Conservation (phyloP, 2,888 invertebrate species). For the Apeira syringaria region DNA sequence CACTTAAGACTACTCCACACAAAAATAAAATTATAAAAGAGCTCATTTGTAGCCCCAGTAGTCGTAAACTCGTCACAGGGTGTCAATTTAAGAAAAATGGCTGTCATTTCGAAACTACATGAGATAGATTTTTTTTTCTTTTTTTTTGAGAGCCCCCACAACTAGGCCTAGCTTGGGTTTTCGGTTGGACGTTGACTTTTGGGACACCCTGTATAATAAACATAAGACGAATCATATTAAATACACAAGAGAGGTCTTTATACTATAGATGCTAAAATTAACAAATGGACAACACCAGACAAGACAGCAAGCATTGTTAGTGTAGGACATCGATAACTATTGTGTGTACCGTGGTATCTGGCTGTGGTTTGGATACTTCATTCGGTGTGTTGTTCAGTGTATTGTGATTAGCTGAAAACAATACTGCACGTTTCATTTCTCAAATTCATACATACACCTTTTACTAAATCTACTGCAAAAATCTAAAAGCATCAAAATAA, state of each 20-base stretch:
- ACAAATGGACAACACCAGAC: conserved; percentile 18
- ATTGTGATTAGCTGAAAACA: conserved; percentile 71
- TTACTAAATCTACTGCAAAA: conserved; percentile 8
- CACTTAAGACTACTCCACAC: no score
- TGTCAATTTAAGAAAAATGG: no score
- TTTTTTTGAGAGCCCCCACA: no score
- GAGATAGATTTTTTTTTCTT: no score
- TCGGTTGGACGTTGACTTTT: no score
- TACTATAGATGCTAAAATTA: conserved; percentile 8
- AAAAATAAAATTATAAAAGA: no score
- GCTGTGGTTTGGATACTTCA: conserved; percentile 53
- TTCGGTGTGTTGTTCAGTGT: conserved; percentile 61
- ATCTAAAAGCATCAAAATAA: conserved; percentile 24
- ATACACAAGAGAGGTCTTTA: conserved; percentile 1
- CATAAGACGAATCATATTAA: neutral
- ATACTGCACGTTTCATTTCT: conserved; percentile 36
- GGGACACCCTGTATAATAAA: no score
- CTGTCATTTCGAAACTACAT: no score
- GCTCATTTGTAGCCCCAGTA: no score
- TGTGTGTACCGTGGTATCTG: conserved; percentile 67
- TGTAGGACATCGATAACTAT: conserved; percentile 37
- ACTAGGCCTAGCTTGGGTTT: no score
- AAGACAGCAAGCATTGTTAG: conserved; percentile 42
- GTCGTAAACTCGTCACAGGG: no score
- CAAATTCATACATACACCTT: conserved; percentile 9